Evolutionary conservation across 2,888 invertebrate species (phyloP).

Genomic region (Gymnoscelis rufifasciata): DNA sequence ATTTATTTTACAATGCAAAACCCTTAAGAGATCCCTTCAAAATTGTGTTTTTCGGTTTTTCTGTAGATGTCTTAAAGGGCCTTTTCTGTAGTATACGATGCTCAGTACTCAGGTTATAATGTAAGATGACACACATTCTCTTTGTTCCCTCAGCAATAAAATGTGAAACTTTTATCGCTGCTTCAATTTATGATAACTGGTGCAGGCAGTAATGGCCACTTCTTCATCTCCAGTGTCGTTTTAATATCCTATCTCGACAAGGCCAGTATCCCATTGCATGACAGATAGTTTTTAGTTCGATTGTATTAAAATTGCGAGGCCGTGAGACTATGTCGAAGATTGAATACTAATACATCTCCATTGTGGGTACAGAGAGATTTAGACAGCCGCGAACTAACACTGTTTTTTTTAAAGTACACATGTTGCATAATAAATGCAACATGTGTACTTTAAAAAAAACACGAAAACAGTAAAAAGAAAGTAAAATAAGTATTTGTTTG

Average conservation of each 20-base stretch:
- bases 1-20: too few relatives aligned
- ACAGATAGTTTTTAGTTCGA: conserved; percentile 21
- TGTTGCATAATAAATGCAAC: too few relatives aligned
- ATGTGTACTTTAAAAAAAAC: too few relatives aligned
- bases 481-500: too few relatives aligned
- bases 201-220: conserved; percentile 15
- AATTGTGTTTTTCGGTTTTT: too few relatives aligned
- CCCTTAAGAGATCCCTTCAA: too few relatives aligned
- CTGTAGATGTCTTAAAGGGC: too few relatives aligned
- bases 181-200: conserved; percentile 15
- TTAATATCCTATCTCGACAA: conserved; percentile 17
- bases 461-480: too few relatives aligned
- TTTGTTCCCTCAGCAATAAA: conserved; percentile 17
- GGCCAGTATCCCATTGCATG: conserved; percentile 14
- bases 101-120: neutral
- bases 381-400: too few relatives aligned
- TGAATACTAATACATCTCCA: too few relatives aligned
- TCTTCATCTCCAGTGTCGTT: conserved; percentile 17
- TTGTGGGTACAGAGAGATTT: too few relatives aligned
- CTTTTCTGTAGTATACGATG: neutral
- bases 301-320: conserved; percentile 29
- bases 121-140: conserved; percentile 12
- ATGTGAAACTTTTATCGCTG: conserved; percentile 16
- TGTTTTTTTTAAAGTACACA: neutral
- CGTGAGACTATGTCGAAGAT: conserved; percentile 26